Base-by-base conservation (phyloP, 64 coral and sea anemone genomes). In the Trachythela sp. region DNA sequence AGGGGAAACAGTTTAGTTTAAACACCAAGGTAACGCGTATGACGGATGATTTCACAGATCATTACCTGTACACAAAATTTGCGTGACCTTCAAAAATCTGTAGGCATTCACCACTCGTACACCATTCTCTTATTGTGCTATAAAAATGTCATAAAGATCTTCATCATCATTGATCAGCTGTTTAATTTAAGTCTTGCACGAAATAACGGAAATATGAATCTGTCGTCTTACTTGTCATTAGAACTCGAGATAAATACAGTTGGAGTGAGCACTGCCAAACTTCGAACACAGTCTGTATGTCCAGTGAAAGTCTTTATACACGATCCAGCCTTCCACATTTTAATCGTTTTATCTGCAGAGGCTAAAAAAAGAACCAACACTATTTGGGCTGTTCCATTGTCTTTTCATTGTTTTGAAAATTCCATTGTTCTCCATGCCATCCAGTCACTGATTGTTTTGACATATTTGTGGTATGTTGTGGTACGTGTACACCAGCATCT, bases 321-420 rank as follows among this genome's bases (percentile, higher is more conserved):
- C 9, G 86, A 35, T 49, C 96, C 96, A 48, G 93, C 96, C 70
- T 77, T 93, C 96, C 96, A 99, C 91, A 99, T 84, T 85, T 95
- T 99, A 20, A 99, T 93, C 31, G 91, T 95, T 85, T 90, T 99
- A 39, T 99, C 96, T 39, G 96, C 96, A 27, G 96, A 99, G 60
- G 93, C 96, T 99, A 40, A 20, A 45, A 75, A 45, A 76, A 32
- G 29, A 75, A 0, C 40, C 2, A 48, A 31, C 14, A 11, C 42
- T 11, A 45, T 45, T 45, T 45, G 42, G 11, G 11, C n/a, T n/a
- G n/a, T n/a, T n/a, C n/a, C n/a, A n/a, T n/a, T n/a, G 11, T 45
- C 11, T 45, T 4, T 45, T 45, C 42, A 45, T 45, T 6, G n/a
- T n/a, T 45, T 45, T 11, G 4, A 45, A 45, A 45, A 45, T 6